Base-by-base conservation (phyloP, 1,140 invertebrate species). In the Hyles vespertilio region DNA sequence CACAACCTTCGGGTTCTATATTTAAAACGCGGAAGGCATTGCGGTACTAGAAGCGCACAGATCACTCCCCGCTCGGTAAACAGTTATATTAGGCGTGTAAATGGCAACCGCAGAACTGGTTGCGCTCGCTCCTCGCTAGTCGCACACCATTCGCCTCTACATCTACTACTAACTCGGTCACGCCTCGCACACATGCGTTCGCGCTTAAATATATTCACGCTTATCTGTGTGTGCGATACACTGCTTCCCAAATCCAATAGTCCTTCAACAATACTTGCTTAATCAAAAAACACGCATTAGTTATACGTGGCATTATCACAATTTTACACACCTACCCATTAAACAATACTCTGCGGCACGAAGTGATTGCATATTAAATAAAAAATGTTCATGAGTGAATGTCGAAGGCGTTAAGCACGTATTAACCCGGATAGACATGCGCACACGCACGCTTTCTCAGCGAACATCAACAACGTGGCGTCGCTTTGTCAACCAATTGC, bases 1-100 rank as follows among this genome's bases (percentile, higher is more conserved):
- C 65, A 52, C 74, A 83, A 75, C 85, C 85, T 88, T 88, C 84
- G 74, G 67, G 58, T 74, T 67, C 85, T 88, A 88, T 84, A 88
- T 88, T 83, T 88, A 86, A 72, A 81, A 87, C 79, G 73, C 85
- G 85, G 85, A 88, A 88, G 82, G 75, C 77, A 79, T 77, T 82
- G 79, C 79, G 76, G 75, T 70, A 81, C 71, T 81, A 81, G 81
- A 79, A 77, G 71, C 78, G 72, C 74, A 64, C 71, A 64, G 77
- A 81, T 84, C 70, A 71, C 67, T 84, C 74, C 72, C 65, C 75
- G 74, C 77, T 73, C 64, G 40, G 71, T 74, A 74, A 82, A 85
- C 83, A 86, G 82, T 85, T 83, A 69, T 57, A 68, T 68, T 61
- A 82, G 69, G 51, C 69, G 68, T 69, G 72, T 73, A 78, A 77